Evolutionary conservation across 2,888 invertebrate species (phyloP), one percentile per base, ranked within the genome.

Genomic region (Thymelicus sylvestris): DNA sequence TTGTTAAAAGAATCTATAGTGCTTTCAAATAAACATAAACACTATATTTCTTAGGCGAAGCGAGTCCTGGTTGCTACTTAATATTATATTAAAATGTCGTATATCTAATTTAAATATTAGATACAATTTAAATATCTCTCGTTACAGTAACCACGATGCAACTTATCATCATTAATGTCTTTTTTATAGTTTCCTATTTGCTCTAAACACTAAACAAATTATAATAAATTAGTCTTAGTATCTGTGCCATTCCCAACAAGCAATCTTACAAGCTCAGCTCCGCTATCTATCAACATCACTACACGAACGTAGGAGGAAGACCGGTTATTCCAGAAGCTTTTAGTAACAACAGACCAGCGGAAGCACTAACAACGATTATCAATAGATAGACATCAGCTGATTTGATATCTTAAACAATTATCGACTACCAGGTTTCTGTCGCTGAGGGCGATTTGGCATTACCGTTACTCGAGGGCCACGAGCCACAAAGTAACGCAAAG

Each of bases 361-460:
- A 69, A 69, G 69, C 69, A 69, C 69, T 69, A 64, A 69, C 59
- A 63, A 68, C 62, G 52, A 68, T 68, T 68, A 69, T 69, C 69
- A 48, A 41, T 12, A 47, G 69, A 69, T 69, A 64, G 57, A 57
- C 57, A 69, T 64, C 69, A 64, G 38, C 69, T 41, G 69, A 69
- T 65, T 69, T 48, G 59, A 64, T 69, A 59, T 68, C 68, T 69
- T 59, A 64, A 64, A 69, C 59, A 64, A 44, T 69, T 69, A 63
- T 69, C 62, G 55, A 15, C 50, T 61, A 50, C 67, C 52, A 61
- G 38, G 47, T 10, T 19, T 55, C 38, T 44, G 31, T 55, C 62
- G 60, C 67, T 38, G 31, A 55, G 12, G 63, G 68, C 62, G 62
- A 44, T 55, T 44, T 50, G 44, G 59, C n/a, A 44, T 52, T 50